Evolutionary conservation across 2,797 vertebrate genomes (phyloP).

Genomic region (Lophius americanus): DNA sequence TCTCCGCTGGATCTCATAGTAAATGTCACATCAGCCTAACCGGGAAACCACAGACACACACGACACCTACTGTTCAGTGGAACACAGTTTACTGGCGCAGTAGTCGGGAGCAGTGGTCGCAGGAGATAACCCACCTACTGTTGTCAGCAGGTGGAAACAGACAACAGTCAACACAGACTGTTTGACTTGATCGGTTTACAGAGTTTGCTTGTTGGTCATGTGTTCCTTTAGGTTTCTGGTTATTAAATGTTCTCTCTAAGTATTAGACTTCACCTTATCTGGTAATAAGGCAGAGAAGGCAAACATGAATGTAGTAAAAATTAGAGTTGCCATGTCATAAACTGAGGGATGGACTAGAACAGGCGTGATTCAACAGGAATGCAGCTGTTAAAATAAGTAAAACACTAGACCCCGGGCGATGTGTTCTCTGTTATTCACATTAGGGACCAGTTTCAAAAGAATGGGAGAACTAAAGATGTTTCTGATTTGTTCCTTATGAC

Average conservation of each 20-base stretch:
- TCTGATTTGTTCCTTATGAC: too few relatives aligned
- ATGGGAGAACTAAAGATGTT: background rate
- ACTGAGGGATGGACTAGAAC: background rate
- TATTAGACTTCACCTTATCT: background rate
- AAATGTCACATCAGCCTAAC: background rate
- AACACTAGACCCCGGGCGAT: background rate
- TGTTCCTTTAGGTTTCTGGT: too few relatives aligned
- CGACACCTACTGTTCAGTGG: background rate
- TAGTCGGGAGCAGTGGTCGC: too few relatives aligned
- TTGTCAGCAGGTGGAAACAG: constrained; percentile 2
- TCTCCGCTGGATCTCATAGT: background rate
- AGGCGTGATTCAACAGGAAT: constrained; percentile 22
- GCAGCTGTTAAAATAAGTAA: background rate
- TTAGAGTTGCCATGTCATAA: background rate
- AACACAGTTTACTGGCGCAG: background rate
- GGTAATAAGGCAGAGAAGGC: background rate
- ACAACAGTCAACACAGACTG: background rate
- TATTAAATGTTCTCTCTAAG: too few relatives aligned
- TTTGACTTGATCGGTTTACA: too few relatives aligned
- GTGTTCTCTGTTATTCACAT: background rate
- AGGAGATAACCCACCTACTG: background rate
- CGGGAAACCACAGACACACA: background rate
- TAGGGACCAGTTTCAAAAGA: background rate
- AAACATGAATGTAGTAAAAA: background rate
- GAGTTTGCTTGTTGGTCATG: too few relatives aligned